A percentile compares a stretch with the other conserved stretches of the same genome.
phyloP scores from a whole-genome alignment of 1,140 invertebrate genomes.

The Drosophila nigrodunni region DNA sequence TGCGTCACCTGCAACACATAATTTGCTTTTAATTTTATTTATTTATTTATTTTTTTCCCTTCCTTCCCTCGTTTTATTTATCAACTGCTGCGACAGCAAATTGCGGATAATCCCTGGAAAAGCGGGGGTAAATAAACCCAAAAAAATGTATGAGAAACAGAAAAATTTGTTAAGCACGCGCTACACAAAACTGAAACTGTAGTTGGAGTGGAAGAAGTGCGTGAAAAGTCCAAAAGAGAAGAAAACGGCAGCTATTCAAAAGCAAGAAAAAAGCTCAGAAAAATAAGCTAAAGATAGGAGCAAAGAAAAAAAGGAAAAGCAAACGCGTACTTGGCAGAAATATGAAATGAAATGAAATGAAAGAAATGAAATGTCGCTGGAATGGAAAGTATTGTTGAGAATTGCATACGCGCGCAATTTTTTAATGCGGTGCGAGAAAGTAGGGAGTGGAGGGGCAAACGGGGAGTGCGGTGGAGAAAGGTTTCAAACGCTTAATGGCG shows the following conservation, averaged over 20 bases:
- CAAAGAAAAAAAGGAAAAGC: not conserved
- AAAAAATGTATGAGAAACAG: conserved; percentile 13
- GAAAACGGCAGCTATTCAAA: conserved; percentile 59
- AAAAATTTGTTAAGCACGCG: conserved; percentile 71
- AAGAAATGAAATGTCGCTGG: conserved; percentile 74
- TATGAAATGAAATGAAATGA: conserved; percentile 76
- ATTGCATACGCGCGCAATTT: conserved; percentile 76
- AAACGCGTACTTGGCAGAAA: conserved; percentile 51
- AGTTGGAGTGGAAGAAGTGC: conserved; percentile 53
- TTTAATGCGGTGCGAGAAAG: conserved; percentile 13
- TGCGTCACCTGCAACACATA: conserved; percentile 44
- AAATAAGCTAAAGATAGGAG: too few relatives aligned
- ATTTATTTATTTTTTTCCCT: too few relatives aligned
- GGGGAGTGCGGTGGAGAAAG: not conserved
- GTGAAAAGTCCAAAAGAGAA: conserved; percentile 35
- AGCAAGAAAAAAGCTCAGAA: conserved; percentile 14
- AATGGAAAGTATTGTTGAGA: conserved; percentile 66
- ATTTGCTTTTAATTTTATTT: conserved; percentile 73
- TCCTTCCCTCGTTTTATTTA: conserved; percentile 6
- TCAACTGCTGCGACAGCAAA: conserved; percentile 61
- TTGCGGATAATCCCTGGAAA: conserved; percentile 42
- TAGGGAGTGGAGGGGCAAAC: not conserved
- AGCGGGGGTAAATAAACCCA: conserved; percentile 20
- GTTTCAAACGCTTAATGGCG: conserved; percentile 71
- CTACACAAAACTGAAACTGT: conserved; percentile 26